Conservation (phyloP, 2,888 invertebrate genomes). For the Rhagonycha lutea region DNA sequence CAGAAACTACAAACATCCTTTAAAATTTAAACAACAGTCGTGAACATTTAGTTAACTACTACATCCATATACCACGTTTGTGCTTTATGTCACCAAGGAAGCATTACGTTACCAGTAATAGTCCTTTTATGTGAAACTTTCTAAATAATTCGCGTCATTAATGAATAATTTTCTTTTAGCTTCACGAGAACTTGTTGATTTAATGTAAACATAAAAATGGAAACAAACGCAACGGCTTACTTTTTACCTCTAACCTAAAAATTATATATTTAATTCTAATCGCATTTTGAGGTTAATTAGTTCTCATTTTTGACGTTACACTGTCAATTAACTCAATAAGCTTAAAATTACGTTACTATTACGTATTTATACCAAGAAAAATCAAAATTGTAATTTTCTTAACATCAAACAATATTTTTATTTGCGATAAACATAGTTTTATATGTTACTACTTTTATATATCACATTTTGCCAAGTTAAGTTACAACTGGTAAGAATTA, state of each 20-base stretch:
- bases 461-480: constrained; percentile 34
- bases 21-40: constrained; percentile 20
- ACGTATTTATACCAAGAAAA: too few relatives aligned
- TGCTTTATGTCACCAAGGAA: constrained; percentile 2
- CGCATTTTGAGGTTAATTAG: background rate
- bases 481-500: constrained; percentile 27
- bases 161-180: background rate
- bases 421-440: background rate
- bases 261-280: constrained; percentile 1
- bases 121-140: background rate
- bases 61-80: background rate
- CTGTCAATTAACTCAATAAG: too few relatives aligned
- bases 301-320: too few relatives aligned
- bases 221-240: background rate
- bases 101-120: background rate
- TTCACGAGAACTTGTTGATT: background rate
- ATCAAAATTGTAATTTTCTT: background rate
- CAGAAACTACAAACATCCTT: constrained; percentile 14
- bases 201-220: background rate
- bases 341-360: too few relatives aligned
- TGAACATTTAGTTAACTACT: constrained; percentile 11
- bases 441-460: constrained; percentile 1
- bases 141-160: background rate
- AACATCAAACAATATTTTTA: background rate
- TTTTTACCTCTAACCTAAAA: background rate